Conservation (phyloP, 2,113 vertebrate species). For the Anser brachyrhynchus region DNA sequence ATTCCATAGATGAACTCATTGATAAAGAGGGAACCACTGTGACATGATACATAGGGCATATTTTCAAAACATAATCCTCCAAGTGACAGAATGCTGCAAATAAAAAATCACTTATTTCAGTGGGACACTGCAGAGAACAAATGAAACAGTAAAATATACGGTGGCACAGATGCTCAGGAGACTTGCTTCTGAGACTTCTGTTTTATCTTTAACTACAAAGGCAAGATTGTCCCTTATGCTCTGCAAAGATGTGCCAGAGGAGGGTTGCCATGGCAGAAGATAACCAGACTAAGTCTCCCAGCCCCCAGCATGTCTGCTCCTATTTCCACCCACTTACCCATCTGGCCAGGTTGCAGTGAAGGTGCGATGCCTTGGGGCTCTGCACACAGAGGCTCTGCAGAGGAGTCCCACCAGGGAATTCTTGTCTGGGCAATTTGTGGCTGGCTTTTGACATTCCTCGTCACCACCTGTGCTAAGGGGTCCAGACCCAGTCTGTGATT, state of each 20-base stretch:
- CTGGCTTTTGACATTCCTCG: background rate
- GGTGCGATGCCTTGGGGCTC: accelerated
- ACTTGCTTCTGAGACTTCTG: background rate
- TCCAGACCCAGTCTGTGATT: accelerated
- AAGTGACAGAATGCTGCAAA: background rate
- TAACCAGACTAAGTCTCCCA: background rate
- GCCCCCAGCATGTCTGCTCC: background rate
- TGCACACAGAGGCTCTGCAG: background rate
- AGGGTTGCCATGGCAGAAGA: constrained; percentile 9
- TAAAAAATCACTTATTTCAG: background rate
- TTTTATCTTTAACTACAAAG: background rate
- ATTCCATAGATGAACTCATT: background rate
- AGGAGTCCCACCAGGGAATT: background rate
- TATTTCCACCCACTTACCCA: background rate
- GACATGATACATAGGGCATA: background rate
- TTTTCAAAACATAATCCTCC: background rate
- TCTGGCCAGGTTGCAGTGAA: background rate
- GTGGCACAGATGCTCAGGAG: background rate
- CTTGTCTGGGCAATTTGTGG: background rate
- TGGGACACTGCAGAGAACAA: background rate
- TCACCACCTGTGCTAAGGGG: background rate
- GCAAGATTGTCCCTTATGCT: background rate
- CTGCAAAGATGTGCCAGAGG: background rate
- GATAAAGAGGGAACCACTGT: background rate
- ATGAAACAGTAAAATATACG: background rate